Base-by-base conservation (phyloP, 1,140 invertebrate genomes). In the Drosophila aff. region DNA sequence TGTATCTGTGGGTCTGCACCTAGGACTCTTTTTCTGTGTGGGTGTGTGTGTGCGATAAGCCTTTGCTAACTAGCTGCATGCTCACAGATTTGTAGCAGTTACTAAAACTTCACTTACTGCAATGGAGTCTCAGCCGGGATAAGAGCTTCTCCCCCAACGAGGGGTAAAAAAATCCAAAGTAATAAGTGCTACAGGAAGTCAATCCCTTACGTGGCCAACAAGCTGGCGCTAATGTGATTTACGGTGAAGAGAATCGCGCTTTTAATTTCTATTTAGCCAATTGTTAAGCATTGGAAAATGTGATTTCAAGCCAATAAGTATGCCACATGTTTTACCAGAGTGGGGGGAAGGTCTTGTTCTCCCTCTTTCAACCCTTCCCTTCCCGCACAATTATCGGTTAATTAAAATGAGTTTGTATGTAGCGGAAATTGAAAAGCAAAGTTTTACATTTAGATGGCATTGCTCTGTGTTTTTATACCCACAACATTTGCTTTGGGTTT, bases 41-140 rank as follows among this genome's bases (percentile, higher is more conserved):
- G 26, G 18, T 21, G 16, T 62, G 58, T 61, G 46, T 73, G 49
- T 74, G 57, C 28, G 57, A 74, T 75, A 75, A 75, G 72, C 72
- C 59, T 75, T 47, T 49, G 71, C 75, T 78, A 78, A 78, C 75
- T 78, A 78, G 75, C 75, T 77, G 74, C 74, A 59, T 77, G 74
- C 74, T 78, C 58, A 62, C 75, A 77, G 75, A 78, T 78, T 78
- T 78, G 75, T 78, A 69, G 65, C 75, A 61, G 64, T 77, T 69
- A 77, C 64, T 78, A 61, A 78, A 78, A 78, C 57, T 69, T 78
- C 71, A 61, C 71, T 73, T 50, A 74, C 71, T 41, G 38, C 71
- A 41, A 61, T 57, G 55, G 36, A 74, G 67, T 72, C 69, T 49
- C 21, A 72, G 38, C 55, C 38, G 23, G 67, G 49, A 55, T 57